phyloP scores from a whole-genome alignment of 2,888 invertebrate species.

The Doris montereyensis region DNA sequence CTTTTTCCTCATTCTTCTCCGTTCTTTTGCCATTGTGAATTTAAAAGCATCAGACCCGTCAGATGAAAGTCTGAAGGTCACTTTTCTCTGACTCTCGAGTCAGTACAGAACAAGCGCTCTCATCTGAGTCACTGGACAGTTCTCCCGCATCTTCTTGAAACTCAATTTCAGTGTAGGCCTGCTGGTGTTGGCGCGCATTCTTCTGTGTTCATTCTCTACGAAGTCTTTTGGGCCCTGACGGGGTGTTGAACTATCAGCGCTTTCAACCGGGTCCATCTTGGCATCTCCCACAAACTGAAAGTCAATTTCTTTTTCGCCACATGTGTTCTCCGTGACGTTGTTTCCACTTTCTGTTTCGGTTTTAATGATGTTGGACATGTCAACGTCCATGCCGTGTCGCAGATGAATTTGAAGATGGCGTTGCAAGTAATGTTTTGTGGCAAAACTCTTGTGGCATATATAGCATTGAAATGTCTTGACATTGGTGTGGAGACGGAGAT shows the following conservation, averaged over 20 bases:
- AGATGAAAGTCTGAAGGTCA: conserved; percentile 38
- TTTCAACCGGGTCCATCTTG: neutral
- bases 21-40: conserved; percentile 38
- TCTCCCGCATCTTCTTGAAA: neutral
- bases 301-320: neutral
- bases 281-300: neutral
- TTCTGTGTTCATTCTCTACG: neutral
- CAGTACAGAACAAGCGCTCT: conserved; percentile 36
- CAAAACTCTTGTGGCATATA: conserved; percentile 31
- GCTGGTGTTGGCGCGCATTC: neutral
- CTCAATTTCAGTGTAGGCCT: neutral
- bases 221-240: neutral
- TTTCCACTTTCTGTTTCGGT: neutral
- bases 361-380: conserved; percentile 28
- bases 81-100: conserved; percentile 41
- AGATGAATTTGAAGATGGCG: conserved; percentile 35
- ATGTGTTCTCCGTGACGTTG: neutral
- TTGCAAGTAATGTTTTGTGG: conserved; percentile 33
- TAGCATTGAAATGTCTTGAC: conserved; percentile 37
- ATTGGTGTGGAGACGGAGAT: conserved; percentile 31
- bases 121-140: conserved; percentile 23
- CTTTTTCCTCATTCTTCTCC: conserved; percentile 27
- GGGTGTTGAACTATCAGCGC: neutral
- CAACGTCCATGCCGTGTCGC: conserved; percentile 34
- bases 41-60: conserved; percentile 35